Evolutionary conservation across 2,888 invertebrate genomes (phyloP).

Genomic region (Drosophila percnosoma): DNA sequence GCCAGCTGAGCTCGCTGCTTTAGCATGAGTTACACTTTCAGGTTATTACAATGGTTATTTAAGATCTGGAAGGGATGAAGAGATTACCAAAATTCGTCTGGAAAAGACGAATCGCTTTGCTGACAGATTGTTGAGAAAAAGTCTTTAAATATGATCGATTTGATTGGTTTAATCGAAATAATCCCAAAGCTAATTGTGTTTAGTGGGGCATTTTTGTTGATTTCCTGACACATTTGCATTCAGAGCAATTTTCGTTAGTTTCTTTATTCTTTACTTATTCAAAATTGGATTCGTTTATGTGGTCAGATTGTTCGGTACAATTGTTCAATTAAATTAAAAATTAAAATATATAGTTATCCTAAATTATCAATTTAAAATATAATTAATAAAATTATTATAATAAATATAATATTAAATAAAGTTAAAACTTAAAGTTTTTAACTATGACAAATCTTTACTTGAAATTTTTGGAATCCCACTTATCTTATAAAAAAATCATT

Average conservation of each 20-base stretch:
- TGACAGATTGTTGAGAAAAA: conserved; percentile 32
- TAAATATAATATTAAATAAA: neutral
- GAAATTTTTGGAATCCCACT: neutral
- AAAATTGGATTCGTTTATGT: no score
- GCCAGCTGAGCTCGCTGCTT: conserved; percentile 24
- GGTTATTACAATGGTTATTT: conserved; percentile 17
- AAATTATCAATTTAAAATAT: neutral
- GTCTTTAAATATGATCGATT: conserved; percentile 21
- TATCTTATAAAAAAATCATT: neutral
- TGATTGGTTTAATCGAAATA: conserved; percentile 7
- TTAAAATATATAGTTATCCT: no score
- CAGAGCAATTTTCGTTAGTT: neutral
- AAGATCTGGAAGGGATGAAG: conserved; percentile 14
- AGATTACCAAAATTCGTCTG: conserved; percentile 6
- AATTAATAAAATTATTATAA: no score
- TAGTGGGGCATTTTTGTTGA: neutral
- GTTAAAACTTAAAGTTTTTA: neutral
- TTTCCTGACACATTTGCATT: neutral
- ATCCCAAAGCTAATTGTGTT: conserved; percentile 5
- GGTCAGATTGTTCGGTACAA: no score
- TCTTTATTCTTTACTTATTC: neutral
- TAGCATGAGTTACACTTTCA: conserved; percentile 23
- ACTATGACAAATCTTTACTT: neutral
- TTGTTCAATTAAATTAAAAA: no score
- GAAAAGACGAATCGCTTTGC: conserved; percentile 32